phyloP scores from a whole-genome alignment of 2,888 invertebrate species.

The Platynereis dumerilii region DNA sequence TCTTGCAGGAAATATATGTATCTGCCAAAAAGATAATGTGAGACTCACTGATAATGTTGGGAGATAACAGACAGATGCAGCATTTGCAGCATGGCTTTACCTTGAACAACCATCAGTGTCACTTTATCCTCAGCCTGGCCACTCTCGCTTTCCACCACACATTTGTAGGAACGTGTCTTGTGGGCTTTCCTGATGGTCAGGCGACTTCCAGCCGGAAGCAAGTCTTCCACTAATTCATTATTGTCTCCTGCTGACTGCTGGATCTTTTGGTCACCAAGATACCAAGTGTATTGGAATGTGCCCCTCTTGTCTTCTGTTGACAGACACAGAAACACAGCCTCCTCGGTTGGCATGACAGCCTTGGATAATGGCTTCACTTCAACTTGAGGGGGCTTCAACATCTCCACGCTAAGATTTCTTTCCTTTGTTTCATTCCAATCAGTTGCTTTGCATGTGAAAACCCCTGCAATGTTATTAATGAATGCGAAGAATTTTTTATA shows the following conservation, averaged over 20 bases:
- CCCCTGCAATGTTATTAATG: slow-evolving; percentile 37
- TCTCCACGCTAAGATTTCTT: slow-evolving; percentile 42
- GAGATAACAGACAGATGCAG: no score
- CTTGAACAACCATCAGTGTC: no score
- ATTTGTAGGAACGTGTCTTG: slow-evolving; percentile 45
- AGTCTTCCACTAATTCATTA: slow-evolving; percentile 45
- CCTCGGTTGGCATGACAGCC: slow-evolving; percentile 37
- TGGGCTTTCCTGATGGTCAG: slow-evolving; percentile 39
- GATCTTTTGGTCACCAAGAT: slow-evolving; percentile 37
- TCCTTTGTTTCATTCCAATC: slow-evolving; percentile 42
- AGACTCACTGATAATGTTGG: no score
- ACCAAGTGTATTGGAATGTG: slow-evolving; percentile 45
- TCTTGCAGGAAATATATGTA: no score
- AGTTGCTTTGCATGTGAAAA: slow-evolving; percentile 45
- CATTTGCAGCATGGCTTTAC: no score
- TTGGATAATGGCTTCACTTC: slow-evolving; percentile 47
- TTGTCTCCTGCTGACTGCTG: slow-evolving; percentile 16
- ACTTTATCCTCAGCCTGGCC: no score
- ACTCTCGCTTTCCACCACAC: slow-evolving; percentile 43
- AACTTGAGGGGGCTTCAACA: slow-evolving; percentile 47
- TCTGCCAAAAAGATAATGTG: no score
- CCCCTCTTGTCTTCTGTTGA: slow-evolving; percentile 47
- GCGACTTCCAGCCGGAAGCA: slow-evolving; percentile 49
- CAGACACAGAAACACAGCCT: slow-evolving; percentile 44
- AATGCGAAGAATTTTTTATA: background rate